Base-by-base conservation (phyloP, 2,797 vertebrate species). In the Paguma larvata region DNA sequence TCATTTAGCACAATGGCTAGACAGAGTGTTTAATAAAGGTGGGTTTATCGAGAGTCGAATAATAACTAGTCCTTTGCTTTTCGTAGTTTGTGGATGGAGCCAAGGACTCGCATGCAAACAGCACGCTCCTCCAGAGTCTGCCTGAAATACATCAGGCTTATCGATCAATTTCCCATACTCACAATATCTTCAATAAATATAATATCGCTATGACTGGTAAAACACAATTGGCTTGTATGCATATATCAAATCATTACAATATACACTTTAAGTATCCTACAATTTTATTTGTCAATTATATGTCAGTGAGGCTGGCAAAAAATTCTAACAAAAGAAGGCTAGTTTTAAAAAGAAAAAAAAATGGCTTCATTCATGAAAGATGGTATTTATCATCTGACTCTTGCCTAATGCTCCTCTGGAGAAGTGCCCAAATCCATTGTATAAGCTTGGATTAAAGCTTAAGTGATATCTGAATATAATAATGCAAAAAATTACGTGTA, bases 271-370 rank as follows among this genome's bases (percentile, higher is more conserved):
- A 95, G 41, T 78, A 38, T 21, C 25, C 68, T n/a, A 48, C 53
- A 85, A 51, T 77, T n/a, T n/a, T 46, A 59, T 68, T 94, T 95
- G 62, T 85, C 72, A 79, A 12, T 48, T 90, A 51, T 67, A 77
- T n/a, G 63, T 62, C 53, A 79, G 16, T 95, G 48, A 79, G 63
- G 7, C 62, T 63, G 8, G 16, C 32, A 21, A 21, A 73, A 30
- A 16, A 4, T 3, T 68, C 68, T 78, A 18, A 85, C 48, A 34
- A 78, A 78, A 78, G 30, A 32, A 62, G 16, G 14, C 72, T 32
- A 19, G 27, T n/a, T 85, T 91, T 70, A 46, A 18, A 90, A 85
- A 68, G 32, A 38, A 85, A 89, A 70, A 34, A 46, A 48, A 38
- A 21, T 51, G 19, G 15, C 19, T 86, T 95, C 82, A 70, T 75